A percentile compares a stretch with the other conserved stretches of the same genome.
Evolutionary conservation across 2,888 invertebrate species (phyloP).

Genomic region (Apamea epomidion): DNA sequence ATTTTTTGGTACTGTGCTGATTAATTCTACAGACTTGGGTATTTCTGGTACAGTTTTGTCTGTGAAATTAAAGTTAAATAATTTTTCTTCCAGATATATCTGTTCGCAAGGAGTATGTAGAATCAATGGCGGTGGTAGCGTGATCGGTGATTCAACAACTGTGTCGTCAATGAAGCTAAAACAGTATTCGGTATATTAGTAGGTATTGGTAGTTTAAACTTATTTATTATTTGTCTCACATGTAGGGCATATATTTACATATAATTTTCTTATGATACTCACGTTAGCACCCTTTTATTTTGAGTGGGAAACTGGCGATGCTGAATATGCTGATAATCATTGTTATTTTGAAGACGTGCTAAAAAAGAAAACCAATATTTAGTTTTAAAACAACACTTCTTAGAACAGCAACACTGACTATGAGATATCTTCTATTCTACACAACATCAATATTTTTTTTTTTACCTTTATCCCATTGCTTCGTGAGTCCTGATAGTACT

Average conservation of each 20-base stretch:
- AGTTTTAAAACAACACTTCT: background rate
- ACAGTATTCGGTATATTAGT: constrained; percentile 12
- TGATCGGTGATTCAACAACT: background rate
- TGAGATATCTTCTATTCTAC: background rate
- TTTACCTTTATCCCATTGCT: constrained; percentile 72
- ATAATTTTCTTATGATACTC: constrained; percentile 36
- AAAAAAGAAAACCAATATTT: constrained; percentile 9
- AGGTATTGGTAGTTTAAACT: background rate
- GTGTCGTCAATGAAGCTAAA: constrained; percentile 46
- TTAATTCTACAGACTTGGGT: constrained; percentile 27
- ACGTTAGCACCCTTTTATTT: constrained; percentile 56
- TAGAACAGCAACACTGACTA: too few relatives aligned
- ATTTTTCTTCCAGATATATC: constrained; percentile 17
- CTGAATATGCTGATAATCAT: background rate
- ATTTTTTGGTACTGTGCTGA: constrained; percentile 15
- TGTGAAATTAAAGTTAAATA: constrained; percentile 22
- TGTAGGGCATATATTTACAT: background rate
- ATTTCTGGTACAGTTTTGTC: constrained; percentile 12
- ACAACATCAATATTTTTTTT: background rate
- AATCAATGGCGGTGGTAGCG: background rate
- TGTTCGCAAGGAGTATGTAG: constrained; percentile 21
- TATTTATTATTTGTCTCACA: background rate
- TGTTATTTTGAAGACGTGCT: constrained; percentile 51
- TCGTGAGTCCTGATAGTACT: constrained; percentile 75
- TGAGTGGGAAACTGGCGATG: constrained; percentile 19